Evolutionary conservation across 1,140 invertebrate genomes (phyloP), one percentile per base, ranked within the genome.

Genomic region (Trachymyrmex septentrionalis): DNA sequence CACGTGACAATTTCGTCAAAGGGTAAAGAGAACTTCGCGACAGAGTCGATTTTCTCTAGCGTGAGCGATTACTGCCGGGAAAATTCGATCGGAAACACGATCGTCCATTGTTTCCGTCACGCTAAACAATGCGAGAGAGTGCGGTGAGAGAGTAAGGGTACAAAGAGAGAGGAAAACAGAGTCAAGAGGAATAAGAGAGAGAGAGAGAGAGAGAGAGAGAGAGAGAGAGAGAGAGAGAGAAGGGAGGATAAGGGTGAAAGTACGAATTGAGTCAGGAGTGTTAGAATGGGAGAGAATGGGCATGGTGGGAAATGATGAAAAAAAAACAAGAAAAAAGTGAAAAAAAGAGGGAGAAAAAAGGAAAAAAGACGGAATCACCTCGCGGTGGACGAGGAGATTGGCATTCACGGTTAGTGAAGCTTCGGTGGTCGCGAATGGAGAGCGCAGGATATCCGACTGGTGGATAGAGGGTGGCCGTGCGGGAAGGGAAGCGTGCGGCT

Each of bases 401-500:
- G 91, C 93, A 93, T 93, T 94, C 88, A 92, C 92, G 92, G 92
- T 88, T 91, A 87, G 91, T 90, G 92, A 91, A 92, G 92, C 86
- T 91, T 86, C 88, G 81, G 86, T 89, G 89, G 91, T 87, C 85
- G 89, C 89, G 92, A 93, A 93, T 94, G 88, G 92, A 92, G 93
- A 93, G 91, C 86, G 84, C 78, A 67, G 75, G 85, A 88, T 88
- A 87, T 87, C 75, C 59, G 86, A 88, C 85, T 85, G 86, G 80
- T 81, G 67, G 44, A 10, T 19, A 10, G 63, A 81, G 86, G 86
- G 77, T 80, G n/a, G 38, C 38, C 19, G 87, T 27, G 87, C 87
- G 82, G 77, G 86, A 38, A 34, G 81, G 27, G 57, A 69, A 59
- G 27, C 72, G 38, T 55, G 87, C 85, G 84, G 87, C 90, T 89